Base-by-base conservation (phyloP, 1,140 invertebrate genomes). In the Centruroides vittatus region DNA sequence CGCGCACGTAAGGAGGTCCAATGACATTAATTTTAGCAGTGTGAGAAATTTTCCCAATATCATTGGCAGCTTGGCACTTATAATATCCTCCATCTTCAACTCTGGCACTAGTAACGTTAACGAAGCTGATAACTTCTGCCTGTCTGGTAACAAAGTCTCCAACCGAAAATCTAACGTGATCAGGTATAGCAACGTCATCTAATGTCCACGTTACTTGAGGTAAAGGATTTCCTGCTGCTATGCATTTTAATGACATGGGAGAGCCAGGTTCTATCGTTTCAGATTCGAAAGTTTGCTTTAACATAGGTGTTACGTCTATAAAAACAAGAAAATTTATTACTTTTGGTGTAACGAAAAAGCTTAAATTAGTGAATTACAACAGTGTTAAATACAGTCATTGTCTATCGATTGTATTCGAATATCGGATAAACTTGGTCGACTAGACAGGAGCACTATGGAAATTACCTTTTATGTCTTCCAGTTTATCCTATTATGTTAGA, bases 11-110 rank as follows among this genome's bases (percentile, higher is more conserved):
- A 11, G 92, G 92, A 54, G 86, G 76, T 9, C 91, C 88, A 70
- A 93, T 93, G 10, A 97, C 87, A 74, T 95, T 95, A 9, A 96
- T 81, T 68, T 87, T 84, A 0, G 87, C 86, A 11, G 84, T 81
- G 72, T 96, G 90, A 66, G 86, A 85, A 3, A 86, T 86, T 49
- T 84, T 82, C 58, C 93, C 93, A 35, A 96, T 86, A 78, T 93
- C 92, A 68, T 91, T 95, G 47, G 84, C 85, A 12, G 92, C 92
- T 48, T 86, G 83, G 70, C 93, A 98, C 67, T 86, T 61, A 58
- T 76, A 77, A 59, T 71, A 47, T 13, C 64, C 64, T 47, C 66
- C 66, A 55, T 67, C 63, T 51, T 72, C 63, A 3, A 74, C 68
- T 36, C 67, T 57, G 1, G 76, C 69, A 35, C 68, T 70, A 4